Evolutionary conservation across 1,140 invertebrate genomes (phyloP).

Genomic region (Bombus superbus): DNA sequence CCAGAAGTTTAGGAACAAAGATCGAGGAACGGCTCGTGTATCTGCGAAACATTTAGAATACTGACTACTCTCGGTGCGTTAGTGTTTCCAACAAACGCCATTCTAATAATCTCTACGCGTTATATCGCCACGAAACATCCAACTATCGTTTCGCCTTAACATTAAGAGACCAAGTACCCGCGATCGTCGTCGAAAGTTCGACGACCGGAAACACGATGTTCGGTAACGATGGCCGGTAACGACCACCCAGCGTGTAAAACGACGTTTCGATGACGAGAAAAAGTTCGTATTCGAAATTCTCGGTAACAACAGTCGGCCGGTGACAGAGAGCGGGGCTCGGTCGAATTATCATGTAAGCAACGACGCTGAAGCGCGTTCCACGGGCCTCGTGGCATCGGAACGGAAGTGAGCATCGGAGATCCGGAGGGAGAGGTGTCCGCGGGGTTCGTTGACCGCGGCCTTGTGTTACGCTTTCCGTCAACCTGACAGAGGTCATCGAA

Average conservation of each 20-base stretch:
- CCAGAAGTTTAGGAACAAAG: too few species aligned
- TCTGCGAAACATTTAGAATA: too few species aligned
- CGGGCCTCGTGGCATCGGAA: conserved; percentile 21
- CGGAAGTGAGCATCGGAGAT: conserved; percentile 22
- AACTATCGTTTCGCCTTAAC: not conserved
- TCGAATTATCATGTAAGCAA: conserved; percentile 15
- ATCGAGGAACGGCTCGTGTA: too few species aligned
- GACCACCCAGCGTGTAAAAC: not conserved
- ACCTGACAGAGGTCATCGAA: conserved; percentile 60
- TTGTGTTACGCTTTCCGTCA: conserved; percentile 28
- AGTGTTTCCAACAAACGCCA: too few species aligned
- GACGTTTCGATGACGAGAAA: not conserved
- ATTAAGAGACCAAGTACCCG: not conserved
- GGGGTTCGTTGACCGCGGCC: conserved; percentile 35
- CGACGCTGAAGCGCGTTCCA: not conserved
- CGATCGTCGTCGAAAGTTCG: not conserved
- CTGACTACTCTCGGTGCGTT: too few species aligned
- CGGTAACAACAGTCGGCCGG: not conserved
- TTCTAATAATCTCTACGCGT: too few species aligned
- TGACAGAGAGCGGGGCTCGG: not conserved
- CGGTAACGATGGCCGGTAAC: not conserved
- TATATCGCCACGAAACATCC: not conserved
- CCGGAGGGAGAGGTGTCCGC: conserved; percentile 19
- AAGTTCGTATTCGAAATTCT: conserved; percentile 13
- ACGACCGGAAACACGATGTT: not conserved